These are phyloP conservation scores for Apodemus agrarius DNA, from an alignment of 2,797 vertebrate genomes.

Conservation along the genomic window DNA sequence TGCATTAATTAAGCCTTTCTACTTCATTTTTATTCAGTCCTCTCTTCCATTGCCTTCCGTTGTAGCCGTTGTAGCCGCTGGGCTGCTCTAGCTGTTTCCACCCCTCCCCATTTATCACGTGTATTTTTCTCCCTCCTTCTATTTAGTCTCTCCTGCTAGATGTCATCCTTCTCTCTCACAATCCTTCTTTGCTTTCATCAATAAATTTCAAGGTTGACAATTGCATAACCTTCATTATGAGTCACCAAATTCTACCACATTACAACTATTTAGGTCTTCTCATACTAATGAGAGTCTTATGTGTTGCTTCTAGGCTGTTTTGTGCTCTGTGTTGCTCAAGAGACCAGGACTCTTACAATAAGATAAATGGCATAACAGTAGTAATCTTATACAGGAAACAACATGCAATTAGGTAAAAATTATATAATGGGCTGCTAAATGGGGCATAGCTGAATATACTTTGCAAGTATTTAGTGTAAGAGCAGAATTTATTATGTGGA, in stretches of 20 bases:
- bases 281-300: slow-evolving; percentile 56
- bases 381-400: slow-evolving; percentile 71
- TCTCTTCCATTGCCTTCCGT: neutral
- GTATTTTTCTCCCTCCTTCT: neutral
- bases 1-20: too few relatives aligned
- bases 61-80: neutral
- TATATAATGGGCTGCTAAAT: slow-evolving; percentile 75
- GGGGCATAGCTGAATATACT: slow-evolving; percentile 65
- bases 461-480: slow-evolving; percentile 67
- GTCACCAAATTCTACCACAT: slow-evolving; percentile 67
- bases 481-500: slow-evolving; percentile 73
- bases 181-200: neutral
- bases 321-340: slow-evolving; percentile 59
- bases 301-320: slow-evolving; percentile 58
- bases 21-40: neutral
- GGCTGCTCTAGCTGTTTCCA: neutral
- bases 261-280: slow-evolving; percentile 68
- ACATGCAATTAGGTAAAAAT: slow-evolving; percentile 76
- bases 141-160: neutral
- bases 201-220: slow-evolving; percentile 61
- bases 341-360: slow-evolving; percentile 71
- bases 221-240: slow-evolving; percentile 70
- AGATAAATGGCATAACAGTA: slow-evolving; percentile 69
- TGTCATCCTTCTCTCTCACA: neutral
- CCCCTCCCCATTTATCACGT: neutral